These are phyloP conservation scores for Ormyrus thymus DNA, from an alignment of 2,888 invertebrate species.

Conservation along the genomic window DNA sequence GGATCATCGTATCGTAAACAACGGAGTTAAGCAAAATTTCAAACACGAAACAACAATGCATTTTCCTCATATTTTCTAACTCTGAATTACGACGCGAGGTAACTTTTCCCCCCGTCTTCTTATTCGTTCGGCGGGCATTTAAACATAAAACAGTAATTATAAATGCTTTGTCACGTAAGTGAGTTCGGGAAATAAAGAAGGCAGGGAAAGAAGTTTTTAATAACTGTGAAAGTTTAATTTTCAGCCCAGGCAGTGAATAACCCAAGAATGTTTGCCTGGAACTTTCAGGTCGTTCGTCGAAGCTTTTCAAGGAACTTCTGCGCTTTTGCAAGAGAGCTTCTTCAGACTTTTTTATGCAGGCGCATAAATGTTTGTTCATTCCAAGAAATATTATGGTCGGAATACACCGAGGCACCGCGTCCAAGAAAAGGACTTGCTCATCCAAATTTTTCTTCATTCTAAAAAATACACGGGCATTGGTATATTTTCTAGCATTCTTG, in stretches of 20 bases:
- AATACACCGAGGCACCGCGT: neutral
- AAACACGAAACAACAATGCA: too few species aligned
- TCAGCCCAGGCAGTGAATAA: conserved; percentile 19
- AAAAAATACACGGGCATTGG: too few species aligned
- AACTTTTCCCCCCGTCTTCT: too few species aligned
- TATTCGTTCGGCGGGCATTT: too few species aligned
- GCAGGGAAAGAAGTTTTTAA: conserved; percentile 13
- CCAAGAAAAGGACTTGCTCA: neutral
- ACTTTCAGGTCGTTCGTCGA: conserved; percentile 14
- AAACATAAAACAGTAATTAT: conserved; percentile 14
- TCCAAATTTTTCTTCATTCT: too few species aligned
- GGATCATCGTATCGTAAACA: too few species aligned
- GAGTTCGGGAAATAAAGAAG: conserved; percentile 18
- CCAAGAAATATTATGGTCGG: conserved; percentile 17
- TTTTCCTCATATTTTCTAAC: too few species aligned
- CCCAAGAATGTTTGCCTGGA: conserved; percentile 11
- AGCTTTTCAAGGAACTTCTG: conserved; percentile 6
- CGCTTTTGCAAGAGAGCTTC: conserved; percentile 11
- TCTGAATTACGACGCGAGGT: too few species aligned
- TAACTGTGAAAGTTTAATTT: conserved; percentile 32
- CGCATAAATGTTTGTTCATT: conserved; percentile 10
- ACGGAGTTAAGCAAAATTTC: too few species aligned
- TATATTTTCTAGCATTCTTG: too few species aligned
- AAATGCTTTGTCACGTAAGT: neutral
- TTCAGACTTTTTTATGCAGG: conserved; percentile 19